phyloP scores from a whole-genome alignment of 2,888 invertebrate genomes.

The Cyrtodaria siliqua region DNA sequence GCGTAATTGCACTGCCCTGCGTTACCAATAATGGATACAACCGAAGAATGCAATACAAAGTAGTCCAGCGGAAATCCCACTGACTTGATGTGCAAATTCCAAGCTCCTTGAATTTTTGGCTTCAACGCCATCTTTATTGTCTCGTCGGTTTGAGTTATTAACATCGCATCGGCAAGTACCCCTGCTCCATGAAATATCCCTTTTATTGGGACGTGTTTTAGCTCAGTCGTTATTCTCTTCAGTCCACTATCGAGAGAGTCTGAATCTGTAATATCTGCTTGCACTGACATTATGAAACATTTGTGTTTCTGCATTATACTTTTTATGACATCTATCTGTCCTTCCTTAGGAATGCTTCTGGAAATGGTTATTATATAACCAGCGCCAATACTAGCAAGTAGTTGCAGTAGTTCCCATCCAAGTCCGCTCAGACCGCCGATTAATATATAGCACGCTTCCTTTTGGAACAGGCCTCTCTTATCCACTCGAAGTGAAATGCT shows the following conservation, averaged over 20 bases:
- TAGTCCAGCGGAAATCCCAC: constrained; percentile 70
- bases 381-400: constrained; percentile 67
- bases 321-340: constrained; percentile 45
- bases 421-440: constrained; percentile 73
- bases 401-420: constrained; percentile 66
- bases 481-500: not conserved
- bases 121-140: constrained; percentile 59
- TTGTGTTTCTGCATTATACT: too few species aligned
- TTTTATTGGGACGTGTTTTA: constrained; percentile 29
- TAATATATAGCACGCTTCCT: constrained; percentile 61
- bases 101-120: constrained; percentile 74
- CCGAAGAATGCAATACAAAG: constrained; percentile 77
- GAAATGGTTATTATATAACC: constrained; percentile 61
- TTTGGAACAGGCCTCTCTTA: constrained; percentile 30
- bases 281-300: too few species aligned
- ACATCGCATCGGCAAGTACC: constrained; percentile 58
- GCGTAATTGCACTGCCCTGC: constrained; percentile 76
- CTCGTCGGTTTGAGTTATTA: constrained; percentile 57
- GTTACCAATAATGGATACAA: constrained; percentile 73
- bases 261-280: constrained; percentile 25
- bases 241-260: constrained; percentile 4
- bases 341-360: constrained; percentile 51
- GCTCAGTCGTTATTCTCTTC: not conserved
- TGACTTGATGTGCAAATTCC: constrained; percentile 71
- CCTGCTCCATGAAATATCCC: constrained; percentile 77